Conservation (phyloP, 2,888 invertebrate genomes). For the Polymixis flavicincta region DNA sequence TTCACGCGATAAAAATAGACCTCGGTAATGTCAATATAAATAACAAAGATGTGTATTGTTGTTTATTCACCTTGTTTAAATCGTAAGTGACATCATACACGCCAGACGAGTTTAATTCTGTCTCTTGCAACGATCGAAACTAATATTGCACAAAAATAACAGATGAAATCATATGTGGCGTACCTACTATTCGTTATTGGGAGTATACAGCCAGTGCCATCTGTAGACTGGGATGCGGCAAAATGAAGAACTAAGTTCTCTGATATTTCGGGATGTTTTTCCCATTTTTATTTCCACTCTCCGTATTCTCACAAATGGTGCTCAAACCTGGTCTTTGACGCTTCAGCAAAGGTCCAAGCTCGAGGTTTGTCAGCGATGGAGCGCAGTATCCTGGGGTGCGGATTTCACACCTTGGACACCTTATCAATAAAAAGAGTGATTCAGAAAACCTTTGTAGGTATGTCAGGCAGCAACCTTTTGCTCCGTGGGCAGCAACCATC, state of each 20-base stretch:
- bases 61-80: constrained; percentile 21
- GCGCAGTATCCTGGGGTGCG: too few relatives aligned
- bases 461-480: too few relatives aligned
- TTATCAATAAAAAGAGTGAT: too few relatives aligned
- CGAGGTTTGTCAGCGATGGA: too few relatives aligned
- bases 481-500: too few relatives aligned
- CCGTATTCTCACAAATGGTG: too few relatives aligned
- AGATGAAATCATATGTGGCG: constrained; percentile 42
- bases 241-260: background rate
- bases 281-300: too few relatives aligned
- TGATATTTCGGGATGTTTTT: too few relatives aligned
- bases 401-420: too few relatives aligned
- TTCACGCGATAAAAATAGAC: constrained; percentile 30
- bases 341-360: too few relatives aligned
- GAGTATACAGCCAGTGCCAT: background rate
- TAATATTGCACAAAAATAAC: constrained; percentile 48
- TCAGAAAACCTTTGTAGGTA: too few relatives aligned
- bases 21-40: background rate
- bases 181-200: background rate
- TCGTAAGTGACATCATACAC: constrained; percentile 49
- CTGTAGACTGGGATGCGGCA: background rate
- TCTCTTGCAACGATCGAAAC: constrained; percentile 41
- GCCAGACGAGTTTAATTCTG: constrained; percentile 43
- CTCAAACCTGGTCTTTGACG: too few relatives aligned
- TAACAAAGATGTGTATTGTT: constrained; percentile 8